These are phyloP conservation scores for Drosophila trichaetosa DNA, from an alignment of 2,888 invertebrate species.

Conservation along the genomic window DNA sequence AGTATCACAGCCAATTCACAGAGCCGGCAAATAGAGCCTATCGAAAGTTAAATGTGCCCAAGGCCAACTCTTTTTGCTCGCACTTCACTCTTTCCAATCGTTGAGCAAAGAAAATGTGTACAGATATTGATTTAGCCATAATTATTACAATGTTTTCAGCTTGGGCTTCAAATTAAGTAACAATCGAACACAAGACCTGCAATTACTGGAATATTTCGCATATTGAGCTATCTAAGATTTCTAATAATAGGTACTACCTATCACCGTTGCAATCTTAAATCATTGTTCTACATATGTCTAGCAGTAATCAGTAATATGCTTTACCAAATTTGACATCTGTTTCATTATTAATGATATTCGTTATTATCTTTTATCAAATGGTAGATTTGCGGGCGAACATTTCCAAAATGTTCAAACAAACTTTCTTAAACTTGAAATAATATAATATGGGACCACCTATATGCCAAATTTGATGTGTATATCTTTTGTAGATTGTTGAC, in stretches of 20 bases:
- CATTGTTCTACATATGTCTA: not conserved
- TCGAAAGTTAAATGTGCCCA: conserved; percentile 24
- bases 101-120: not conserved
- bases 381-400: not conserved
- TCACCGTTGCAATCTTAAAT: not conserved
- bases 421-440: not conserved
- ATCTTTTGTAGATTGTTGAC: not conserved
- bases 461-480: not conserved
- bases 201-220: not conserved
- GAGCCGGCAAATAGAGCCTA: conserved; percentile 28
- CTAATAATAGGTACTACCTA: not conserved
- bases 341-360: not conserved
- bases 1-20: conserved; percentile 41
- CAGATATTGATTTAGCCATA: conserved; percentile 34
- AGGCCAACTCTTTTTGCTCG: conserved; percentile 37
- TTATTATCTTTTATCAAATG: not conserved
- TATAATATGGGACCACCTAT: not conserved
- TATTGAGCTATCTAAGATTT: not conserved
- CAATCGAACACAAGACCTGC: not conserved
- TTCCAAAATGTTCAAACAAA: not conserved
- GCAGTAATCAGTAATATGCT: not conserved
- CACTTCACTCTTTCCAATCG: conserved; percentile 1
- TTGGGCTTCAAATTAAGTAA: not conserved
- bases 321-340: not conserved
- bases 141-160: not conserved